Percentiles rank a stretch among this genome's conserved stretches.
phyloP scores from a whole-genome alignment of 1,140 invertebrate genomes.

The Amyelois transitella region DNA sequence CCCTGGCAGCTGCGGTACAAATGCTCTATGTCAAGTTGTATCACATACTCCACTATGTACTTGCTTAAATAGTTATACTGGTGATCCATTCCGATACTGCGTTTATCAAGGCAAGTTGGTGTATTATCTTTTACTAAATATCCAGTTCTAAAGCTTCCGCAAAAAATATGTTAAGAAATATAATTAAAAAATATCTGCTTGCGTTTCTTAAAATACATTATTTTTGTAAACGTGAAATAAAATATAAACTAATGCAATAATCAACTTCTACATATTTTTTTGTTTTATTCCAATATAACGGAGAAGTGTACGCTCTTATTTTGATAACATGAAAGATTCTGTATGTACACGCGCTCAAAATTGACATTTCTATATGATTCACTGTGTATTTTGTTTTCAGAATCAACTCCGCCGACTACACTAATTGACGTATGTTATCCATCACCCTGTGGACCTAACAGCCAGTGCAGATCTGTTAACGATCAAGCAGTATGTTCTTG shows the following conservation, averaged over 20 bases:
- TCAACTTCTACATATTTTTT: conserved; percentile 1
- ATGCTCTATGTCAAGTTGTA: conserved; percentile 80
- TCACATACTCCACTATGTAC: conserved; percentile 79
- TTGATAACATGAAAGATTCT: no score
- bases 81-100: conserved; percentile 83
- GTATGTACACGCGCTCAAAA: not conserved
- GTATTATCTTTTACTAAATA: conserved; percentile 4
- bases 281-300: not conserved
- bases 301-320: no score
- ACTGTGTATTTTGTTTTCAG: conserved; percentile 34
- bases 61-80: conserved; percentile 80
- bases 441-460: conserved; percentile 80
- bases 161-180: no score
- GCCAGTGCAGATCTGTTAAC: conserved; percentile 76
- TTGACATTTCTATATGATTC: no score
- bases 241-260: no score
- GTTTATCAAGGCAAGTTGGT: conserved; percentile 56
- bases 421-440: conserved; percentile 76
- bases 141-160: no score
- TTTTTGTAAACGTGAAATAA: no score
- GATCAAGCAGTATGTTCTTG: conserved; percentile 79
- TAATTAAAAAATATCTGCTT: no score
- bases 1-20: conserved; percentile 76
- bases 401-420: conserved; percentile 31
- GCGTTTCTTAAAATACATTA: no score